Conservation (phyloP, 2,113 vertebrate species). For the Hirundichthys speculiger region DNA sequence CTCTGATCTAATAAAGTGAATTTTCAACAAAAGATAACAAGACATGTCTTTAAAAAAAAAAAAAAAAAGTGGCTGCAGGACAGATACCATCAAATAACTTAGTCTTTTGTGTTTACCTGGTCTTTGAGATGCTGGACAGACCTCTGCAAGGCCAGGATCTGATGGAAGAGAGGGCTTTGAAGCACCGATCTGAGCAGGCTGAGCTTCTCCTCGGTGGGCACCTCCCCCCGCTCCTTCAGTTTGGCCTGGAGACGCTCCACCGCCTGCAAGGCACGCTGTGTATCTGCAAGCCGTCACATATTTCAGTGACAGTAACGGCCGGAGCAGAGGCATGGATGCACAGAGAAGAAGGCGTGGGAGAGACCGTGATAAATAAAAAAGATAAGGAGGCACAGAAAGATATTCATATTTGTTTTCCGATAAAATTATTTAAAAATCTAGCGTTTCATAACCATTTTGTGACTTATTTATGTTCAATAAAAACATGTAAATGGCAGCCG, state of each 20-base stretch:
- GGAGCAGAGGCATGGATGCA: slow-evolving; percentile 18
- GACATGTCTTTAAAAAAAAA: background rate
- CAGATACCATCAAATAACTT: background rate
- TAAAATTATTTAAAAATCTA: background rate
- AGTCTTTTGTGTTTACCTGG: slow-evolving; percentile 79
- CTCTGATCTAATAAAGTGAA: no score
- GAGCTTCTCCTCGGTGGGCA: slow-evolving; percentile 90
- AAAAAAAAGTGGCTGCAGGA: background rate
- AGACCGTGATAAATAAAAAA: slow-evolving; percentile 23
- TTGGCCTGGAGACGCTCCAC: slow-evolving; percentile 93
- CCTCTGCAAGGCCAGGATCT: slow-evolving; percentile 93
- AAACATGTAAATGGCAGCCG: slow-evolving; percentile 11
- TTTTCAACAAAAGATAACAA: no score
- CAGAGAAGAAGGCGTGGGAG: slow-evolving; percentile 21
- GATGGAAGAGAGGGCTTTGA: slow-evolving; percentile 97
- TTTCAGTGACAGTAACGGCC: slow-evolving; percentile 68
- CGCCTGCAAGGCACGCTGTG: slow-evolving; percentile 91
- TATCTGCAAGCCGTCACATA: slow-evolving; percentile 83
- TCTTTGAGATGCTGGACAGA: slow-evolving; percentile 92
- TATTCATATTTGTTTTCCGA: background rate
- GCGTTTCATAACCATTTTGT: background rate
- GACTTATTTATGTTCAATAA: slow-evolving; percentile 15
- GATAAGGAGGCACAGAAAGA: slow-evolving; percentile 15
- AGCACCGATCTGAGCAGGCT: slow-evolving; percentile 91
- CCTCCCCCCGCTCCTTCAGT: slow-evolving; percentile 91